Evolutionary conservation across 2,888 invertebrate genomes (phyloP).

Genomic region (Lysandra bellargus): DNA sequence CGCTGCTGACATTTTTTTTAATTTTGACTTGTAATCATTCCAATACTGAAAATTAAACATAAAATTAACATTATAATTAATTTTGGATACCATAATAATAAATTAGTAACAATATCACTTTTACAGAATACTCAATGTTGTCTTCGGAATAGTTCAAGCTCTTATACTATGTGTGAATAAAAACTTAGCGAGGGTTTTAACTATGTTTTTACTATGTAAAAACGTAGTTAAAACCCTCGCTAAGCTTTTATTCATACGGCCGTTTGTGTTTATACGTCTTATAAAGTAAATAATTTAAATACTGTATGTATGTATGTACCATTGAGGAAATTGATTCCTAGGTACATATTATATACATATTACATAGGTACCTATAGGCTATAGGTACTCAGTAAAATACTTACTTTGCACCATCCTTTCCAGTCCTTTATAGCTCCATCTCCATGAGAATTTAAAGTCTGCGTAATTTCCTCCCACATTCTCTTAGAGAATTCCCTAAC

Average conservation of each 20-base stretch:
- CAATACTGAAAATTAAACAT: conserved; percentile 26
- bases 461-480: conserved; percentile 27
- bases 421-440: conserved; percentile 33
- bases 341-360: not conserved
- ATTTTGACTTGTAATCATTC: conserved; percentile 20
- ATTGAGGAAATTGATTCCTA: no score
- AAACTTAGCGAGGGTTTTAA: no score
- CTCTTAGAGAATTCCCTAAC: conserved; percentile 28
- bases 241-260: no score
- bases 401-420: conserved; percentile 26
- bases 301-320: not conserved
- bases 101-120: not conserved
- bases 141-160: not conserved
- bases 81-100: not conserved
- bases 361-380: not conserved
- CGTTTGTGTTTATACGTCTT: no score
- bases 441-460: conserved; percentile 31
- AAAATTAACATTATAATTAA: not conserved
- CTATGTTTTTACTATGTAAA: no score
- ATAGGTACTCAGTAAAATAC: not conserved
- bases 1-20: not conserved
- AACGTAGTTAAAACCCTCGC: no score
- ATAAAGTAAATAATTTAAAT: not conserved
- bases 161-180: no score
- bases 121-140: not conserved